Evolutionary conservation across 2,113 vertebrate species (phyloP), one percentile per base, ranked within the genome.

Genomic region (Ceratotherium simum): DNA sequence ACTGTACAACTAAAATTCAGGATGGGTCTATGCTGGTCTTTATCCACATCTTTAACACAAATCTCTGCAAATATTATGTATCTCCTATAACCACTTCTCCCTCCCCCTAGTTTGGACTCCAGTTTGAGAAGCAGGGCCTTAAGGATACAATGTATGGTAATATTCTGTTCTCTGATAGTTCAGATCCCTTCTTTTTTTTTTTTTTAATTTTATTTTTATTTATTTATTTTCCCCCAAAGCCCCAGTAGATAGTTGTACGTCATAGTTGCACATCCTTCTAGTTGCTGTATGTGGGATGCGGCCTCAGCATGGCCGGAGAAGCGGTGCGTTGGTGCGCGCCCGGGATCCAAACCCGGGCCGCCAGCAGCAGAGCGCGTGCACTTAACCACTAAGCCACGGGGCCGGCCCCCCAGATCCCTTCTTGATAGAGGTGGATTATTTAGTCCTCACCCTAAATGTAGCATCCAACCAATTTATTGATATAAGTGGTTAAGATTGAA

Each of bases 391-490:
- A n/a, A n/a, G n/a, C n/a, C n/a, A n/a, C n/a, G n/a, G n/a, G n/a
- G n/a, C n/a, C n/a, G n/a, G n/a, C n/a, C n/a, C n/a, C n/a, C n/a
- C 64, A 94, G 21, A 54, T 95, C 72, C 42, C 33, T 81, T 54
- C 73, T 39, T 67, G 84, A 81, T 20, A 60, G 80, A 84, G 51
- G n/a, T 92, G 39, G 39, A 82, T 93, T 89, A 76, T 73, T 82
- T 70, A 64, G 60, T 87, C 36, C n/a, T 96, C 42, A 75, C 31
- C n/a, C 65, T 72, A 56, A 51, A 81, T 16, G 13, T 83, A 70
- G 62, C 72, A 85, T 62, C 54, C 56, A 72, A 72, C 39, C 23
- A 67, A 58, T 8, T 79, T 79, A 60, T 29, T 79, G 46, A 60
- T 87, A 69, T 48, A 83, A 62, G 0, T 79, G 64, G 62, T 48